These are phyloP conservation scores for Galago senegalensis DNA, from an alignment of 2,797 vertebrate species.

Conservation along the genomic window DNA sequence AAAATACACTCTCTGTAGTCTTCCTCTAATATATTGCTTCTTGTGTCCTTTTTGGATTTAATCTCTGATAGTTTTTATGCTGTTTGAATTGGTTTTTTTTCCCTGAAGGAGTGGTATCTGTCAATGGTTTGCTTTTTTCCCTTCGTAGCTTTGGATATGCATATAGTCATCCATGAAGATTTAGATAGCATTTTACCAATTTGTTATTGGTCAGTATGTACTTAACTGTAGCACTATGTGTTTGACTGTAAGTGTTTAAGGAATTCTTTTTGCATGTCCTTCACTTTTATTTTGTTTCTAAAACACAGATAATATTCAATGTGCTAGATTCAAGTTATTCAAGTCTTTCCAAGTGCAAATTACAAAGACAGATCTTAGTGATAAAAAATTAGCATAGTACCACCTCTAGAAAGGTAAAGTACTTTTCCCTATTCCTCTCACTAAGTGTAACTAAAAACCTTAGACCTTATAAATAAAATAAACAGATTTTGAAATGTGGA, in stretches of 20 bases:
- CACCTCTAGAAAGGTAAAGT: constrained; percentile 25
- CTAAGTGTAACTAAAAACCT: constrained; percentile 5
- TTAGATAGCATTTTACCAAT: constrained; percentile 37
- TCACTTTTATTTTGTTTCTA: constrained; percentile 57
- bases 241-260: constrained; percentile 33
- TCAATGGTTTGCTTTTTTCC: constrained; percentile 7
- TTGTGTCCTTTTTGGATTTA: constrained; percentile 50
- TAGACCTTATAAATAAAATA: constrained; percentile 14
- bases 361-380: constrained; percentile 42
- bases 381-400: constrained; percentile 15
- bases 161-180: constrained; percentile 34
- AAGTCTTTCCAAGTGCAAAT: constrained; percentile 27
- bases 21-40: constrained; percentile 10
- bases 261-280: constrained; percentile 30
- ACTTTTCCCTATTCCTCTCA: neutral
- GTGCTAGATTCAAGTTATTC: constrained; percentile 28
- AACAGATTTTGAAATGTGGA: neutral
- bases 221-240: neutral
- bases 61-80: constrained; percentile 35
- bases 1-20: neutral
- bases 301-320: constrained; percentile 29
- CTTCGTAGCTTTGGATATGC: constrained; percentile 36
- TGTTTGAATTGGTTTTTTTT: constrained; percentile 8
- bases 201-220: neutral
- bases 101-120: neutral